Base-by-base conservation (phyloP, 2,797 vertebrate genomes). In the Avahi laniger region DNA sequence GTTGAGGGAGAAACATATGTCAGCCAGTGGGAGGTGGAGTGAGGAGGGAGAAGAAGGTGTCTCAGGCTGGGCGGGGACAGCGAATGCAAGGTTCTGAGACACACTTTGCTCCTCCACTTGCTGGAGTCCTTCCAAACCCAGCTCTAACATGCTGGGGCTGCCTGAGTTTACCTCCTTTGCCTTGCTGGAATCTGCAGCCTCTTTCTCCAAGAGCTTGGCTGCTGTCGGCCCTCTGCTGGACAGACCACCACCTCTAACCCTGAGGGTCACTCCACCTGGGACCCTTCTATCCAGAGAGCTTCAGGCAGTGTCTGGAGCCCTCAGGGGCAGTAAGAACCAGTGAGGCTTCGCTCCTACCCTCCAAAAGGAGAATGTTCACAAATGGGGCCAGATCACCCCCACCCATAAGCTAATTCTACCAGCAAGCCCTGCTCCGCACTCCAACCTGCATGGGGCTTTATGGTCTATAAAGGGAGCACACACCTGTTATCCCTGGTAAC, bases 381-480 rank as follows among this genome's bases (percentile, higher is more conserved):
- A 30, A 20, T 8, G 18, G 61, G 41, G 30, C 48, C 83, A n/a
- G 28, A 67, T n/a, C 1, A 2, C 30, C 41, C 65, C 5, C 5
- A 18, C 28, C 46, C 7, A 2, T 4, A 18, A 93, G 17, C 28
- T 89, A 46, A 93, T 72, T 24, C 61, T 61, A 83, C 28, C 83
- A 61, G 10, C 7, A 28, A 18, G 24, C 2, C 14, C 28, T 2
- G 1, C 24, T 20, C 2, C 33, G 9, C 5, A 14, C 6, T 5
- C 4, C 10, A 18, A 7, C 30, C 46, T n/a, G 0, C 54, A 1
- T 0, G 2, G 65, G 10, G 11, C 70, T 43, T 38, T 17, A 9
- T 7, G 13, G 9, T n/a, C 48, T 63, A 1, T 48, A 65, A 26
- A 79, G n/a, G 33, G 13, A 84, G 17, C 52, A 57, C 54, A 11